Percentiles rank a stretch among this genome's conserved stretches.
These are phyloP conservation scores for Epirrhoe alternata DNA, from an alignment of 2,888 invertebrate species.

Conservation along the genomic window DNA sequence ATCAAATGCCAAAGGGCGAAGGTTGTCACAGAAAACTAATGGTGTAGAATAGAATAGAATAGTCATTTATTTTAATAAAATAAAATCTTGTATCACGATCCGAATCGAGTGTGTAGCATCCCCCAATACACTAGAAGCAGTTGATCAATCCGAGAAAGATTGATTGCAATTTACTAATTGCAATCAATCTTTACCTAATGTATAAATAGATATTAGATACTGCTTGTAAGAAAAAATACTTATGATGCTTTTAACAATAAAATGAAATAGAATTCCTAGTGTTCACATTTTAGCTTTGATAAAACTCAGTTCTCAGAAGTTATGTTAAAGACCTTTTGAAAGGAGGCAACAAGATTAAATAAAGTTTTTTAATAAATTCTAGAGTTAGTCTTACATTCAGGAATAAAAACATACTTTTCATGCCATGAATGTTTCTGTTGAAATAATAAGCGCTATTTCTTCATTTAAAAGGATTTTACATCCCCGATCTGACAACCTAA, in stretches of 20 bases:
- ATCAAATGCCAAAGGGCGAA: too few species aligned
- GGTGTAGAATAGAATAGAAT: too few species aligned
- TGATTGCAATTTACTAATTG: too few species aligned
- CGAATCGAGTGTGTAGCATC: too few species aligned
- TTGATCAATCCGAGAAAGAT: too few species aligned
- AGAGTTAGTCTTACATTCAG: conserved; percentile 25
- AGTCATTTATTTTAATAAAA: too few species aligned
- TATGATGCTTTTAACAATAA: neutral
- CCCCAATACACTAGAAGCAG: too few species aligned
- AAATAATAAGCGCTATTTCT: conserved; percentile 19
- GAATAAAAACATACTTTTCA: conserved; percentile 36
- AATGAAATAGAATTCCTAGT: neutral
- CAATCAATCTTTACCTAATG: too few species aligned
- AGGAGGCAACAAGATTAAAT: conserved; percentile 46
- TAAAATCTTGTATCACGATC: too few species aligned
- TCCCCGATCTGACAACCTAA: neutral
- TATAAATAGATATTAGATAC: too few species aligned
- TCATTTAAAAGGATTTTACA: conserved; percentile 12
- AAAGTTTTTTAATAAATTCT: conserved; percentile 56
- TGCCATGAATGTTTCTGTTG: conserved; percentile 32
- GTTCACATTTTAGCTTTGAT: neutral
- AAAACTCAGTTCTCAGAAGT: neutral
- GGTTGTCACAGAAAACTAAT: too few species aligned
- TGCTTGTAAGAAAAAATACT: too few species aligned
- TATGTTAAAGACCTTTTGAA: conserved; percentile 28